phyloP scores from a whole-genome alignment of 2,797 vertebrate species.

The Rhadinocentrus ornatus region DNA sequence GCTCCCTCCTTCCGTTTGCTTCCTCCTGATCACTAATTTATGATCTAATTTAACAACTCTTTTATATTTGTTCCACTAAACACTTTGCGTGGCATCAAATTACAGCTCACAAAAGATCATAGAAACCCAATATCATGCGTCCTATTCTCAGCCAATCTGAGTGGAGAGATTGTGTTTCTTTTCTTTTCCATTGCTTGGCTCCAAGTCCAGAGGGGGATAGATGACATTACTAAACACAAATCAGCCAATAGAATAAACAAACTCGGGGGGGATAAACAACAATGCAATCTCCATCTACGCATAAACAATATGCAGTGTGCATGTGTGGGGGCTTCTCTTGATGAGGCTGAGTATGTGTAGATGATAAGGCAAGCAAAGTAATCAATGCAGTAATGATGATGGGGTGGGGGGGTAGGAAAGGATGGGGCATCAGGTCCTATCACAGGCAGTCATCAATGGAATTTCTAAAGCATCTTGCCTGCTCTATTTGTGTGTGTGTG shows the following conservation, averaged over 20 bases:
- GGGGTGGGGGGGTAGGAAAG: not conserved
- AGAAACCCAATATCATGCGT: slow-evolving; percentile 76
- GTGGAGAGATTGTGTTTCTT: slow-evolving; percentile 68
- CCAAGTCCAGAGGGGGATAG: slow-evolving; percentile 59
- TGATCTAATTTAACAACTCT: slow-evolving; percentile 73
- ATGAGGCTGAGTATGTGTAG: slow-evolving; percentile 75
- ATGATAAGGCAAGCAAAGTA: slow-evolving; percentile 76
- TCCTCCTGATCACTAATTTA: slow-evolving; percentile 79
- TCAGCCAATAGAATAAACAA: slow-evolving; percentile 76
- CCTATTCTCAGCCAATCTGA: slow-evolving; percentile 73
- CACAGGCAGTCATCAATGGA: slow-evolving; percentile 74
- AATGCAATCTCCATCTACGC: slow-evolving; percentile 73
- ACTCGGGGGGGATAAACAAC: slow-evolving; percentile 71
- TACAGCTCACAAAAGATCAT: slow-evolving; percentile 75
- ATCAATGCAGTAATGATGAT: slow-evolving; percentile 78
- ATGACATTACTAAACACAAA: slow-evolving; percentile 80
- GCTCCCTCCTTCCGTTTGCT: slow-evolving; percentile 33
- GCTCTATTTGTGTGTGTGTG: slow-evolving; percentile 36
- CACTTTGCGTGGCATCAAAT: slow-evolving; percentile 73
- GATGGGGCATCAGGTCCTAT: slow-evolving; percentile 55
- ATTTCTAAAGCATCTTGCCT: slow-evolving; percentile 67
- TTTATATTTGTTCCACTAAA: slow-evolving; percentile 77
- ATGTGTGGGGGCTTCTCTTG: slow-evolving; percentile 54
- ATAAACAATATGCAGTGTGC: slow-evolving; percentile 61
- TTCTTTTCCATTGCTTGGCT: slow-evolving; percentile 59